Evolutionary conservation across 2,888 invertebrate genomes (phyloP).

Genomic region (Pimpla rufipes): DNA sequence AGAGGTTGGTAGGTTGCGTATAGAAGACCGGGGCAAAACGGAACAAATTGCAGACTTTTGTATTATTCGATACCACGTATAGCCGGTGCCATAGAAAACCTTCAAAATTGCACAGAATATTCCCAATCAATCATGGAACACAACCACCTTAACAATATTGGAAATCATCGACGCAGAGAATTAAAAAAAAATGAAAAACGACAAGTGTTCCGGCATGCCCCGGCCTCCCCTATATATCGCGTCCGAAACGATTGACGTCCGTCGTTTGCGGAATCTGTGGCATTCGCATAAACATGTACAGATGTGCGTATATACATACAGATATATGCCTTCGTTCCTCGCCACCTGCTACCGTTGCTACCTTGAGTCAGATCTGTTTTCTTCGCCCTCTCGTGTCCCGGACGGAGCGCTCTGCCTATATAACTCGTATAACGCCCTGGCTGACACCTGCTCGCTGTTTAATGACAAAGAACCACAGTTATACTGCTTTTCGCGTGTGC

Average conservation of each 20-base stretch:
- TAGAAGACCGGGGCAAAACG: too few relatives aligned
- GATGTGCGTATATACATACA: not conserved
- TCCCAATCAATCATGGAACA: too few relatives aligned
- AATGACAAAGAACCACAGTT: constrained; percentile 9
- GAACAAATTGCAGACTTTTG: too few relatives aligned
- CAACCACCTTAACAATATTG: too few relatives aligned
- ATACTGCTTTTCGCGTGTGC: constrained; percentile 15
- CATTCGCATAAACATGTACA: constrained; percentile 2
- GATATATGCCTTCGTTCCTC: constrained; percentile 12
- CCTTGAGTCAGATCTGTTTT: constrained; percentile 20
- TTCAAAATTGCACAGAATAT: too few relatives aligned
- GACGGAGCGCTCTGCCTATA: constrained; percentile 7
- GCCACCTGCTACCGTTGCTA: constrained; percentile 43
- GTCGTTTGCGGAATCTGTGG: constrained; percentile 40
- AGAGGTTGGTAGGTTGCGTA: too few relatives aligned
- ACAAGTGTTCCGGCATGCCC: too few relatives aligned
- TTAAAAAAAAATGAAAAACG: too few relatives aligned
- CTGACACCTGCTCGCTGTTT: constrained; percentile 56
- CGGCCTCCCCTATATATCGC: too few relatives aligned
- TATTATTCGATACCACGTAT: too few relatives aligned
- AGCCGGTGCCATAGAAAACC: too few relatives aligned
- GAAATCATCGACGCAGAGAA: too few relatives aligned
- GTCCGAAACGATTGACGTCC: constrained; percentile 29
- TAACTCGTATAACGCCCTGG: constrained; percentile 8
- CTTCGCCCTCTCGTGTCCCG: constrained; percentile 11